Evolutionary conservation across 2,888 invertebrate species (phyloP).

Genomic region (Matsumyia berberina): DNA sequence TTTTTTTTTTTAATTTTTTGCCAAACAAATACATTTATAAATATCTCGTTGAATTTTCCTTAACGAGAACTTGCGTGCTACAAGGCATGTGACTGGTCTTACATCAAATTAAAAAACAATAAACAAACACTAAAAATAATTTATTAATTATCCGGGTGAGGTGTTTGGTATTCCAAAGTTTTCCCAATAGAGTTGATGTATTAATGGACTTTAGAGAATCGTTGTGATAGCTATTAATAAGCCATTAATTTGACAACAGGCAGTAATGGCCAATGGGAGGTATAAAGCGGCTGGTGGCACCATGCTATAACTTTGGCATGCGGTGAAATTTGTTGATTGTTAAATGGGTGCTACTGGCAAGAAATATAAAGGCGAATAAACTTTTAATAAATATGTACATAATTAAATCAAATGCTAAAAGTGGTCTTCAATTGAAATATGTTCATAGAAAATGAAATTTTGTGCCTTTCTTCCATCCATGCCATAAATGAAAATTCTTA

Average conservation of each 20-base stretch:
- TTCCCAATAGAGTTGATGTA: constrained; percentile 17
- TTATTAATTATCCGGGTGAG: constrained; percentile 31
- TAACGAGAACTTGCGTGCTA: neutral
- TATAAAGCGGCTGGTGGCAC: too few species aligned
- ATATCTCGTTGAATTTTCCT: neutral
- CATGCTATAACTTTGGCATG: too few species aligned
- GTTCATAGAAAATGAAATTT: neutral
- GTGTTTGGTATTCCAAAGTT: neutral
- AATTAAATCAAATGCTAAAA: neutral
- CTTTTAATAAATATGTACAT: neutral
- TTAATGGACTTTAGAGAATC: constrained; percentile 34
- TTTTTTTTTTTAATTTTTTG: too few species aligned
- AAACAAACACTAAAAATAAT: constrained; percentile 30
- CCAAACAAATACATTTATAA: neutral
- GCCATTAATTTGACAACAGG: constrained; percentile 43
- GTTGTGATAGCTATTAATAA: constrained; percentile 20
- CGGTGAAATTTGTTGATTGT: constrained; percentile 21
- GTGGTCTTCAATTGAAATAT: neutral
- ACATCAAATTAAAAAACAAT: constrained; percentile 31
- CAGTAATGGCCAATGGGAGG: too few species aligned
- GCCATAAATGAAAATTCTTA: too few species aligned
- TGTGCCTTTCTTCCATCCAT: too few species aligned
- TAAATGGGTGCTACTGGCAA: constrained; percentile 3
- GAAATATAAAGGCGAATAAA: neutral
- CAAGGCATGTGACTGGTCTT: constrained; percentile 23